Conservation (phyloP, 2,113 vertebrate genomes). For the Syrrhaptes paradoxus region DNA sequence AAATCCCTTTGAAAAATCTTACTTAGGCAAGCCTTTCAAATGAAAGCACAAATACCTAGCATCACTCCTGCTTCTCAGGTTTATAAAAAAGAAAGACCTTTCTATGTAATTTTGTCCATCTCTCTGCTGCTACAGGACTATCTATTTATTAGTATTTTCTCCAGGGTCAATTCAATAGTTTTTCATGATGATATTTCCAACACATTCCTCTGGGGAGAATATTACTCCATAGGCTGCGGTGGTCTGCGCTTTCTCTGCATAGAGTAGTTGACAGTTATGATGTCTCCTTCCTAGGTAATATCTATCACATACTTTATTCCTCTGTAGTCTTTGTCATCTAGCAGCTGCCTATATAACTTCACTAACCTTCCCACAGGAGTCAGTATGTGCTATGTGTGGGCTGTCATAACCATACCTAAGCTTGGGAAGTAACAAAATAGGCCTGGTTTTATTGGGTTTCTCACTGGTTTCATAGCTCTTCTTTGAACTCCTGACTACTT, state of each 20-base stretch:
- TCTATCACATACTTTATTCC: background rate
- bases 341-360: background rate
- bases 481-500: background rate
- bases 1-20: slow-evolving; percentile 15
- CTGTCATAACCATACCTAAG: background rate
- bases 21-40: slow-evolving; percentile 3
- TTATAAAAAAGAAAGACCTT: background rate
- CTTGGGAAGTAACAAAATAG: background rate
- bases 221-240: background rate
- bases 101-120: background rate
- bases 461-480: background rate
- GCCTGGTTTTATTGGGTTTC: background rate
- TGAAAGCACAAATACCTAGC: background rate
- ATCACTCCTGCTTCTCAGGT: background rate
- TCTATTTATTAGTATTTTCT: background rate
- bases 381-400: background rate
- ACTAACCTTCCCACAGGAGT: background rate
- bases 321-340: background rate
- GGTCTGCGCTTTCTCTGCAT: background rate
- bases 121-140: background rate
- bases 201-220: background rate
- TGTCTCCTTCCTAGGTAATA: background rate
- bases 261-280: background rate
- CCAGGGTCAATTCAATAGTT: background rate
- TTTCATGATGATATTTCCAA: background rate